phyloP scores from a whole-genome alignment of 2,113 vertebrate genomes.

The Brachyhypopomus occidentalis region DNA sequence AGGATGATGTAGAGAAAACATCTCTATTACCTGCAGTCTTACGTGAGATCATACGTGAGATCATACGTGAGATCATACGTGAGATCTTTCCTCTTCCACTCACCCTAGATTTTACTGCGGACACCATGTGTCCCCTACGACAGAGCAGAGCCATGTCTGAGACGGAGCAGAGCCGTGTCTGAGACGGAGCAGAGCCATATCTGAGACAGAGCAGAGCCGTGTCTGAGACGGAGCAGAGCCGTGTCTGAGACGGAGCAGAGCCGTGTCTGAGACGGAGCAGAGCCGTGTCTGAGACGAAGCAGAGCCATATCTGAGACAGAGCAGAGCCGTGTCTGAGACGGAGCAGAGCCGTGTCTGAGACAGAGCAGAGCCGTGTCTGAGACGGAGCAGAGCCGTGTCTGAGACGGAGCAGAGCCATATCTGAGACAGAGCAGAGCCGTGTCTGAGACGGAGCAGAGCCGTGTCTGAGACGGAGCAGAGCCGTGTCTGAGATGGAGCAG shows the following conservation, averaged over 20 bases:
- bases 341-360: slow-evolving; percentile 9
- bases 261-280: slow-evolving; percentile 7
- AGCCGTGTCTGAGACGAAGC: not conserved
- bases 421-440: slow-evolving; percentile 10
- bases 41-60: slow-evolving; percentile 55
- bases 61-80: slow-evolving; percentile 53
- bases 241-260: slow-evolving; percentile 10
- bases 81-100: slow-evolving; percentile 49
- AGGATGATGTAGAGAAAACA: not conserved
- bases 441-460: slow-evolving; percentile 7
- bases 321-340: slow-evolving; percentile 7
- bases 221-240: too few relatives aligned
- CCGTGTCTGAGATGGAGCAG: too few relatives aligned
- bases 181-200: slow-evolving; percentile 1
- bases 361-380: not conserved
- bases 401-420: too few relatives aligned
- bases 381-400: slow-evolving; percentile 54
- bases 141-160: not conserved
- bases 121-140: slow-evolving; percentile 49
- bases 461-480: slow-evolving; percentile 30
- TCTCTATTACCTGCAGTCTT: not conserved
- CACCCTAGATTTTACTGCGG: slow-evolving; percentile 57
- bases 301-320: too few relatives aligned
- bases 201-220: slow-evolving; percentile 48
- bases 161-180: not conserved